Conservation (phyloP, 1,140 invertebrate genomes). For the Chrysopa pallens region DNA sequence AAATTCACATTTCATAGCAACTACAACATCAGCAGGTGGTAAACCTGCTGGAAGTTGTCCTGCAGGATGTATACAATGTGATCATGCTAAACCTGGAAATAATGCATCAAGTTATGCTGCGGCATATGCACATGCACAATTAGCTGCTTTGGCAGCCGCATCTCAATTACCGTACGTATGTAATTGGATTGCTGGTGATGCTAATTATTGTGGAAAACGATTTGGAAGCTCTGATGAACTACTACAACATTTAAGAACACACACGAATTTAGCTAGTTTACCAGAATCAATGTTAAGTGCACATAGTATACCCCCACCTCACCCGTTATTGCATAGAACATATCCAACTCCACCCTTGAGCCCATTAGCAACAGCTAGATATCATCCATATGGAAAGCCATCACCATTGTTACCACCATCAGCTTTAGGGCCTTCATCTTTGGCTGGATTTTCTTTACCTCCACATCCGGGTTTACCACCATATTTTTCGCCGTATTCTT, state of each 20-base stretch:
- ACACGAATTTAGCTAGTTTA: conserved; percentile 37
- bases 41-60: conserved; percentile 48
- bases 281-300: conserved; percentile 29
- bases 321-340: conserved; percentile 50
- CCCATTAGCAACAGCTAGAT: conserved; percentile 58
- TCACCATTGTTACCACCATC: conserved; percentile 43
- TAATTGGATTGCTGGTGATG: conserved; percentile 81
- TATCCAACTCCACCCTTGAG: conserved; percentile 77
- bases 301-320: conserved; percentile 33
- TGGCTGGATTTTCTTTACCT: conserved; percentile 40
- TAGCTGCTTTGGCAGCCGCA: conserved; percentile 51
- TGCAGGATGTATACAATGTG: conserved; percentile 77
- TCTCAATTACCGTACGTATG: conserved; percentile 68
- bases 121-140: conserved; percentile 53
- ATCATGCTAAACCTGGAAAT: conserved; percentile 43
- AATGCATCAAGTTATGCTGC: conserved; percentile 29
- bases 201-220: conserved; percentile 76
- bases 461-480: conserved; percentile 47
- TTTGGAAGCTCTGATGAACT: conserved; percentile 79
- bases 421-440: conserved; percentile 29
- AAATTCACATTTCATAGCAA: conserved; percentile 52
- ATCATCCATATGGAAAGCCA: conserved; percentile 74
- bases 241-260: conserved; percentile 72
- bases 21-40: conserved; percentile 12
- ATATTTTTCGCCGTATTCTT: conserved; percentile 70